Evolutionary conservation across 2,797 vertebrate species (phyloP).

Genomic region (Anisognathus igniventris): DNA sequence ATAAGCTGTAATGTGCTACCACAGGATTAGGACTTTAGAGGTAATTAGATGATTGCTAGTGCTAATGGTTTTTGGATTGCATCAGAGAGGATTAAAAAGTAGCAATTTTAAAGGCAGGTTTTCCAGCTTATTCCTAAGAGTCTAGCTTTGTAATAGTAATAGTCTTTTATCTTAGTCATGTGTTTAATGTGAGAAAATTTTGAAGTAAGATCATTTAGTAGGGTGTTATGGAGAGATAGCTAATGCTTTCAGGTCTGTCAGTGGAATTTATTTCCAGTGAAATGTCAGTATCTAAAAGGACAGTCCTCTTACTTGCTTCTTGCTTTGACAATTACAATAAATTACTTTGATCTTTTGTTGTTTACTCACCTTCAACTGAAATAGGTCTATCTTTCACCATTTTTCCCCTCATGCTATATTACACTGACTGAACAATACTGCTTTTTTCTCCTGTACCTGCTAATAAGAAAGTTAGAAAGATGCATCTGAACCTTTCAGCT

Average conservation of each 20-base stretch:
- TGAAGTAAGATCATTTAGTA: background rate
- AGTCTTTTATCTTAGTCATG: background rate
- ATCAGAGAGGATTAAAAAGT: background rate
- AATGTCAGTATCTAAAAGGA: background rate
- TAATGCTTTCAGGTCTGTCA: background rate
- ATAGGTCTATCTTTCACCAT: background rate
- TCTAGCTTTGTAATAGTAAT: background rate
- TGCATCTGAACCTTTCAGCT: background rate
- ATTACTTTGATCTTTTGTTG: background rate
- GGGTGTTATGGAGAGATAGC: background rate
- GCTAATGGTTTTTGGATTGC: background rate
- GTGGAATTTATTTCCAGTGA: background rate
- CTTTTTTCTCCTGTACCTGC: background rate
- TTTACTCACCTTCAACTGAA: background rate
- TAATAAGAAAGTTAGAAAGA: background rate
- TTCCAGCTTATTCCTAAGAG: background rate
- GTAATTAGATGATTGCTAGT: background rate
- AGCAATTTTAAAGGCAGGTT: background rate
- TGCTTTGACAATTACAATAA: background rate
- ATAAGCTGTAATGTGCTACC: background rate
- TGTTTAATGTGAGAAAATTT: background rate
- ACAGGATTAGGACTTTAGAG: background rate
- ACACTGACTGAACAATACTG: background rate
- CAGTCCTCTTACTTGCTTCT: background rate
- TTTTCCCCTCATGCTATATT: background rate